A percentile compares a stretch with the other conserved stretches of the same genome.
These are phyloP conservation scores for Coccyzus lansbergi DNA, from an alignment of 2,797 vertebrate species.

Conservation along the genomic window DNA sequence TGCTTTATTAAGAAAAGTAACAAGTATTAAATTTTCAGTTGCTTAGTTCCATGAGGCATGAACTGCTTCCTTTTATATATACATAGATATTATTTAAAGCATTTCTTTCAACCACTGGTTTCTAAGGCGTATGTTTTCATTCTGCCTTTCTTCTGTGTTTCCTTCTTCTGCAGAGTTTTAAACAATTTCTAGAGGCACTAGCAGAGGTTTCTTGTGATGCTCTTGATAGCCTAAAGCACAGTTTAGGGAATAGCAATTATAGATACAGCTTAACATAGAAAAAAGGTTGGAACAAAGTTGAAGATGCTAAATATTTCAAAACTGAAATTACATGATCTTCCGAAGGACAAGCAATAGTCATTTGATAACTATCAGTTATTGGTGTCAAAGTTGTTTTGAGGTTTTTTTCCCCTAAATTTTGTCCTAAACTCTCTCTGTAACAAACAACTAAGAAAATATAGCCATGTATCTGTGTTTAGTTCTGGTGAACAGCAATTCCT, in stretches of 20 bases:
- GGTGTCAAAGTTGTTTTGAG: not conserved
- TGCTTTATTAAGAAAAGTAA: slow-evolving; percentile 50
- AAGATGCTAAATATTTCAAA: not conserved
- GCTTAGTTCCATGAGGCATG: not conserved
- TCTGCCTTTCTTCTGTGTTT: not conserved
- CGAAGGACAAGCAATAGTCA: not conserved
- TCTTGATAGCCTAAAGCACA: not conserved
- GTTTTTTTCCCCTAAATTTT: not conserved
- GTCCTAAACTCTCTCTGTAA: not conserved
- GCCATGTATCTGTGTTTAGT: not conserved
- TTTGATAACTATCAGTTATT: not conserved
- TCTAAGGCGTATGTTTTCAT: not conserved
- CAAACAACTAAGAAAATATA: not conserved
- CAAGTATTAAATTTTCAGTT: not conserved
- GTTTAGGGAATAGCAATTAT: not conserved
- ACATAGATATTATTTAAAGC: slow-evolving; percentile 29
- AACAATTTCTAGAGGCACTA: slow-evolving; percentile 30
- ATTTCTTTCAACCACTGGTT: slow-evolving; percentile 15
- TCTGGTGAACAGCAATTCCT: not conserved
- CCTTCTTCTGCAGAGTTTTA: slow-evolving; percentile 19
- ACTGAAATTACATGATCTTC: not conserved
- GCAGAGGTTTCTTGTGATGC: not conserved
- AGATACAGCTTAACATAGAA: not conserved
- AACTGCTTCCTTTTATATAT: slow-evolving; percentile 50
- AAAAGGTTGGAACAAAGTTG: not conserved